phyloP scores from a whole-genome alignment of 2,888 invertebrate species.

The Loripinus fragilis region DNA sequence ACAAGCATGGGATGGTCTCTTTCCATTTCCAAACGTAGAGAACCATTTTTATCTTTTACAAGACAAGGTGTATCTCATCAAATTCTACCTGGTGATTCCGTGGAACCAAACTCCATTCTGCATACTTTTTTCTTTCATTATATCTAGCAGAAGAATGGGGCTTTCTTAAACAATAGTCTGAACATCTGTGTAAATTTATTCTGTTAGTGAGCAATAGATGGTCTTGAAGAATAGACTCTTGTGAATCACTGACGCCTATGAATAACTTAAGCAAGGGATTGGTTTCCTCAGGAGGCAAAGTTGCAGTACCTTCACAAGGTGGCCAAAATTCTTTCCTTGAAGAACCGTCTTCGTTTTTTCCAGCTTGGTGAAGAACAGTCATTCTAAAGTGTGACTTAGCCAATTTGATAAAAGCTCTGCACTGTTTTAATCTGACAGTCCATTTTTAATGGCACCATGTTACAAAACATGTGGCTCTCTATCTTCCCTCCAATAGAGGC shows the following conservation, averaged over 20 bases:
- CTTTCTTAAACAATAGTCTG: background rate
- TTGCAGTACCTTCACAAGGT: slow-evolving; percentile 34
- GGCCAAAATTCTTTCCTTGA: slow-evolving; percentile 51
- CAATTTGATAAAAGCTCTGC: background rate
- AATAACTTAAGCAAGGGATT: slow-evolving; percentile 60
- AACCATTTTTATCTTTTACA: background rate
- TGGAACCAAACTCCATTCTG: background rate
- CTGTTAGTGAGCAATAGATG: slow-evolving; percentile 41
- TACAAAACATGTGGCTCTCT: slow-evolving; percentile 36
- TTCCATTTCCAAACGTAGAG: slow-evolving; percentile 9
- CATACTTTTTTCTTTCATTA: background rate
- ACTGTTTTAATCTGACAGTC: background rate
- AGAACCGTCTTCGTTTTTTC: background rate
- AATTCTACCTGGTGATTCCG: background rate
- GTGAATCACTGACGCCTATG: slow-evolving; percentile 56
- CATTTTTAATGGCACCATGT: background rate
- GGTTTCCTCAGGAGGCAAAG: background rate
- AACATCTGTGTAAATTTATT: background rate
- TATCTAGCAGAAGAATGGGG: background rate
- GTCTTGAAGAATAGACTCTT: slow-evolving; percentile 60
- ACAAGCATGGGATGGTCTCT: slow-evolving; percentile 4
- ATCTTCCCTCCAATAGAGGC: slow-evolving; percentile 57
- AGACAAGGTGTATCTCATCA: background rate
- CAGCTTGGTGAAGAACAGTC: background rate
- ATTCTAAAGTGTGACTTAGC: background rate